Base-by-base conservation (phyloP, 2,113 vertebrate species). In the Neogobius melanostomus region DNA sequence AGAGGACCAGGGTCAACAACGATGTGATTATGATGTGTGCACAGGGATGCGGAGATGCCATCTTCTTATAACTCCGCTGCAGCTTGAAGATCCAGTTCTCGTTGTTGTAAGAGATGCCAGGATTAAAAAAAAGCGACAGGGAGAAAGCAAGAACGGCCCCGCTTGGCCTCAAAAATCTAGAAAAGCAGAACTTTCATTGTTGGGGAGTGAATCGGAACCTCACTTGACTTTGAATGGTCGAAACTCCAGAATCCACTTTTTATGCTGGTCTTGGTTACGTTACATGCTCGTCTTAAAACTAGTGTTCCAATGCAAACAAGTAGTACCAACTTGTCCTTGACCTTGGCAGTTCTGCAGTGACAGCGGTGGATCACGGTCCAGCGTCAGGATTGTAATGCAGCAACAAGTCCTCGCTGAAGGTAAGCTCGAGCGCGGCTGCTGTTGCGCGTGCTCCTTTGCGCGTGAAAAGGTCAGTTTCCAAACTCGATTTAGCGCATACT, bases 31-130 rank as follows among this genome's bases (percentile, higher is more conserved):
- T 1, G 70, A 71, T 56, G n/a, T 0, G 75, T 6, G 64, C 69
- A 71, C 82, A 72, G 7, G 42, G 16, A 1, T 79, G 82, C 21
- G 16, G 74, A 60, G 80, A 10, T 68, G 80, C 16, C 84, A 85
- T 88, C 76, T 61, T 87, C 64, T 28, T 61, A 56, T 6, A 28
- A 16, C 44, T 51, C 54, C 17, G 36, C 45, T 45, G 15, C 45
- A n/a, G 52, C 9, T 12, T 12, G 49, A 4, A 69, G 66, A 11
- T 3, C 21, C 11, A 50, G 21, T 16, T 50, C 45, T 66, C 42
- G 28, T 11, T 14, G 67, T 28, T 2, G 59, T 46, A 15, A 64
- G 62, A 15, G 63, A 69, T 46, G 36, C 15, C 16, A 3, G 36
- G 71, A 11, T 50, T 3, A 61, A 47, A 75, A 72, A 45, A 47